phyloP scores from a whole-genome alignment of 2,797 vertebrate species.

The Morelia viridis region DNA sequence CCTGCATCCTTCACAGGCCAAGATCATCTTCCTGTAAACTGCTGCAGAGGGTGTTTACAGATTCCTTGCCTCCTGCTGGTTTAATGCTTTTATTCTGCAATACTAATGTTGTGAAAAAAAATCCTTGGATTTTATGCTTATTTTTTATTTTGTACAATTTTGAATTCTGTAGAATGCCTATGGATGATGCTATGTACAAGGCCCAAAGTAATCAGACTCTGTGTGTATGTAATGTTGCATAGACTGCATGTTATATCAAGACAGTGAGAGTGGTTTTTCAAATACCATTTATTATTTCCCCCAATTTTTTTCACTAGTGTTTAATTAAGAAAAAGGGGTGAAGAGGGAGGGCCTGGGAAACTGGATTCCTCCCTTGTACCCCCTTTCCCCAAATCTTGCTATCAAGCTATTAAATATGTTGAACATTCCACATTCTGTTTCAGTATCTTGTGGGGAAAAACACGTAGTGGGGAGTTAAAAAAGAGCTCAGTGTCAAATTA shows the following conservation, averaged over 20 bases:
- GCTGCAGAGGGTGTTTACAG: constrained; percentile 44
- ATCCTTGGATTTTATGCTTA: constrained; percentile 56
- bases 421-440: background rate
- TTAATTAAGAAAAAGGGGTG: constrained; percentile 35
- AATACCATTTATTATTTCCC: constrained; percentile 60
- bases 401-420: constrained; percentile 30
- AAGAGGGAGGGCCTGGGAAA: background rate
- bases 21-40: constrained; percentile 22
- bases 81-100: constrained; percentile 66
- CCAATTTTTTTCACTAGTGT: constrained; percentile 40
- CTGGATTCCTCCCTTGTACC: background rate
- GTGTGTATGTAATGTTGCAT: constrained; percentile 76
- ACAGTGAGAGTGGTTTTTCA: constrained; percentile 68
- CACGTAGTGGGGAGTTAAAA: background rate
- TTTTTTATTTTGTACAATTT: constrained; percentile 69
- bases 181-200: constrained; percentile 69
- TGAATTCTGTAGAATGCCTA: constrained; percentile 64
- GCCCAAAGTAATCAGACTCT: constrained; percentile 72
- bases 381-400: constrained; percentile 32
- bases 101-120: constrained; percentile 65
- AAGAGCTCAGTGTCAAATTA: constrained; percentile 32
- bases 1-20: background rate
- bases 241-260: constrained; percentile 83
- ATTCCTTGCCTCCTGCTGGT: constrained; percentile 51
- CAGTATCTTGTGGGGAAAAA: background rate